Evolutionary conservation across 2,113 vertebrate species (phyloP).

Genomic region (Lanius ludovicianus): DNA sequence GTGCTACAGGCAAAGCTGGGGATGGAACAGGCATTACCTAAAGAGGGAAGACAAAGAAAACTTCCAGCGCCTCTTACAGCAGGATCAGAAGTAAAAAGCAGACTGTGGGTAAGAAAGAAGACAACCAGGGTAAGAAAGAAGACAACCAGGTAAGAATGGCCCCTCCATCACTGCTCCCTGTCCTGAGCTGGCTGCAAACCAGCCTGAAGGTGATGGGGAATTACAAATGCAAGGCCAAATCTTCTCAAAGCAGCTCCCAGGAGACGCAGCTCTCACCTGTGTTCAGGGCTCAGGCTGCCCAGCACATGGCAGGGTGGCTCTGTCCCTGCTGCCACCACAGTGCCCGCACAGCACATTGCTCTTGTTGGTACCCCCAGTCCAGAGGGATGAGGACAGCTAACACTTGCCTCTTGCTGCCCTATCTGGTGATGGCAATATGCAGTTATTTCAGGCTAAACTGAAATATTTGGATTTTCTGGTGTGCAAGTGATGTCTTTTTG

Average conservation of each 20-base stretch:
- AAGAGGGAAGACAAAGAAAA: background rate
- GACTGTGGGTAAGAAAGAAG: background rate
- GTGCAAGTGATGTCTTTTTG: background rate
- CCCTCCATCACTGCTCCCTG: background rate
- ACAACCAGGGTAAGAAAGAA: background rate
- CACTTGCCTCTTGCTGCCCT: background rate
- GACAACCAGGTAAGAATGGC: background rate
- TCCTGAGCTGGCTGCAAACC: background rate
- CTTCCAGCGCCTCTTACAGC: background rate
- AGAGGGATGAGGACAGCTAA: background rate
- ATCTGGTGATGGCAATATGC: fast-evolving
- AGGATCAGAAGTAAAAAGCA: background rate
- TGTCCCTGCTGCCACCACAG: background rate
- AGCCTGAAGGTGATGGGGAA: background rate
- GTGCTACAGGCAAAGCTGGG: background rate
- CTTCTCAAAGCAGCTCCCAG: background rate
- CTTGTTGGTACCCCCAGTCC: background rate
- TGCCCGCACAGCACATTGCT: background rate
- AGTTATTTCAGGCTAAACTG: background rate
- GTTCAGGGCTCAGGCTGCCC: background rate
- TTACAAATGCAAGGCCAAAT: background rate
- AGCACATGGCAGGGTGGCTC: background rate
- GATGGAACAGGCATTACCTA: background rate
- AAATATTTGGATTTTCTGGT: background rate
- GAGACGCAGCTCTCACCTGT: background rate